phyloP scores from a whole-genome alignment of 2,113 vertebrate genomes.

The Leptobrachium leishanense region DNA sequence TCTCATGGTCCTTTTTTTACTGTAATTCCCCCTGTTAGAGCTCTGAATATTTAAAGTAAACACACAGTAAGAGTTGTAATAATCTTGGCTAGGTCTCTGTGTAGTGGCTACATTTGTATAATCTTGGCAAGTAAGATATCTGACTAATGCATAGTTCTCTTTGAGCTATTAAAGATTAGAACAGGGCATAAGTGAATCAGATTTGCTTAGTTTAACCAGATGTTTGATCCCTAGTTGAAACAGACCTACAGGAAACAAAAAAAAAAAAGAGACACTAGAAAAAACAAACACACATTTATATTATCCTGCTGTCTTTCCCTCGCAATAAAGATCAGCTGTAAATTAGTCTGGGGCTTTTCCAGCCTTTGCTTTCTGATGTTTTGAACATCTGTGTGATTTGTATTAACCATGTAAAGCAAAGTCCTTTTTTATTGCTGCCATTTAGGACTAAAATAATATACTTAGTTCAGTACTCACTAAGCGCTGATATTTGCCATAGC shows the following conservation, averaged over 20 bases:
- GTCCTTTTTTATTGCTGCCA: slow-evolving; percentile 55
- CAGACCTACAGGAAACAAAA: slow-evolving; percentile 38
- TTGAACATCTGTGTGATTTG: slow-evolving; percentile 65
- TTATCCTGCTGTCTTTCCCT: slow-evolving; percentile 57
- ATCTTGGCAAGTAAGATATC: slow-evolving; percentile 20
- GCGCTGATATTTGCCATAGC: too few relatives aligned
- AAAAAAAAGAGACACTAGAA: slow-evolving; percentile 38
- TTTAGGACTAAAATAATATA: slow-evolving; percentile 54
- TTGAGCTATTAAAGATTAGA: slow-evolving; percentile 41
- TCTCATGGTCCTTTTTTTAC: slow-evolving; percentile 10
- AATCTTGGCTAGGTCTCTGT: slow-evolving; percentile 16
- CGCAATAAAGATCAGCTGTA: slow-evolving; percentile 56
- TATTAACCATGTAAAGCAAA: slow-evolving; percentile 60
- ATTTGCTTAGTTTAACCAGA: slow-evolving; percentile 51
- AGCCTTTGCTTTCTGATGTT: slow-evolving; percentile 54
- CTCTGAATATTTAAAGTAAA: slow-evolving; percentile 23
- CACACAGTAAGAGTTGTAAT: slow-evolving; percentile 19
- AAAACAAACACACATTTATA: slow-evolving; percentile 52
- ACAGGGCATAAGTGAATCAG: slow-evolving; percentile 43
- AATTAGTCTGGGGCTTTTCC: slow-evolving; percentile 54
- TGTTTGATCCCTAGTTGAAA: slow-evolving; percentile 57
- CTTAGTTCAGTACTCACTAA: too few relatives aligned
- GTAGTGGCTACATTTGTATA: slow-evolving; percentile 18
- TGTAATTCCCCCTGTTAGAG: not conserved
- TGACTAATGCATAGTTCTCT: slow-evolving; percentile 34